Evolutionary conservation across 1,140 invertebrate species (phyloP).

Genomic region (Kradibia gibbosae): DNA sequence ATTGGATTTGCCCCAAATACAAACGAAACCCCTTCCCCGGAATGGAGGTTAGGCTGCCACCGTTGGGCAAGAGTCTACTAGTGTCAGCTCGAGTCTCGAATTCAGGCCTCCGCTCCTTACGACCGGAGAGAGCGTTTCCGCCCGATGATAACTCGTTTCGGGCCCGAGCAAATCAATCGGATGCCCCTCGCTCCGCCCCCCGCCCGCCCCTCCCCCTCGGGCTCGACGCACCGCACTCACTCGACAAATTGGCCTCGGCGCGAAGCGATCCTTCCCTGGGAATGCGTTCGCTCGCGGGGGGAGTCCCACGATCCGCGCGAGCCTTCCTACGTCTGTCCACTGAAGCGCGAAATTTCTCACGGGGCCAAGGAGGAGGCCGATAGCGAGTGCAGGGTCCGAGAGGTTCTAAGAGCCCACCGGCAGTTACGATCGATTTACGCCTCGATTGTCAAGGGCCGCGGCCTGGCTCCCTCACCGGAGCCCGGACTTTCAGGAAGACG

Average conservation of each 20-base stretch:
- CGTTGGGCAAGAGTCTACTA: no score
- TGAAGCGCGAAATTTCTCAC: slow-evolving; percentile 48
- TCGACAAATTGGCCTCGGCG: neutral
- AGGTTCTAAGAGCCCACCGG: neutral
- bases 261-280: slow-evolving; percentile 7
- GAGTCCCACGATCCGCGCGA: slow-evolving; percentile 43
- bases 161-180: neutral
- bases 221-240: neutral
- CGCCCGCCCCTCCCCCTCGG: no score
- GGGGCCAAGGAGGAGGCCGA: neutral
- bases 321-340: slow-evolving; percentile 25
- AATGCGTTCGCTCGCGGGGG: slow-evolving; percentile 3
- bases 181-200: no score
- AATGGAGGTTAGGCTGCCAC: no score
- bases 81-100: no score
- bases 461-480: no score
- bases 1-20: no score
- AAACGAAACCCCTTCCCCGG: no score
- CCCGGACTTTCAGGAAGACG: neutral
- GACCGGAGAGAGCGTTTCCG: neutral
- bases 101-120: neutral
- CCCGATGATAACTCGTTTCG: neutral
- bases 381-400: no score
- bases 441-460: slow-evolving; percentile 42
- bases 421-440: slow-evolving; percentile 50